Percentiles rank a stretch among this genome's conserved stretches.
Conservation (phyloP, 2,888 invertebrate genomes). For the Furcula furcula region DNA sequence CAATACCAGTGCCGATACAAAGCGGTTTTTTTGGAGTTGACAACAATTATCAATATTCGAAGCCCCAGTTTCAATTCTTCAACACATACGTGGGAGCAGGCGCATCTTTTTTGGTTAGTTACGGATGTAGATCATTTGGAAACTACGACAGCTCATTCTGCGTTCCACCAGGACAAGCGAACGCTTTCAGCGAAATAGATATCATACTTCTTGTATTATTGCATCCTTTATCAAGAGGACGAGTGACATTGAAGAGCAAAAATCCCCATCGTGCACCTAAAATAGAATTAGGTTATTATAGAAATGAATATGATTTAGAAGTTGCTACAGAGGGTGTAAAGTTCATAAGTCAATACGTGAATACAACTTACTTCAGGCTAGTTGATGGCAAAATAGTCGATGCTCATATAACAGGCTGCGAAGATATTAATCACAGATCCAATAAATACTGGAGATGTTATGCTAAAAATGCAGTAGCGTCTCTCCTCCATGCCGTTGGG, state of each 20-base stretch:
- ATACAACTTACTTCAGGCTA: conserved; percentile 51
- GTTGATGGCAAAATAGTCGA: conserved; percentile 42
- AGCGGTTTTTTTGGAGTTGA: conserved; percentile 49
- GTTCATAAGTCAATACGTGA: conserved; percentile 42
- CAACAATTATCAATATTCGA: conserved; percentile 15
- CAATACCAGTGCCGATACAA: conserved; percentile 52
- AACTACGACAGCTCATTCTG: conserved; percentile 45
- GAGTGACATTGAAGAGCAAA: conserved; percentile 48
- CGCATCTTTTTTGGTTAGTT: conserved; percentile 36
- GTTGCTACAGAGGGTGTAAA: conserved; percentile 47
- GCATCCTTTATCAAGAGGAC: conserved; percentile 60
- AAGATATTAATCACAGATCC: conserved; percentile 63
- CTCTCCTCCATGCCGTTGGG: conserved; percentile 83
- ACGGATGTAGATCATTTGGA: conserved; percentile 34
- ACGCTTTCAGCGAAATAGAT: conserved; percentile 48
- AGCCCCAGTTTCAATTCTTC: conserved; percentile 61
- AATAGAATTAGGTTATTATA: conserved; percentile 55
- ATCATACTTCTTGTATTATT: conserved; percentile 39
- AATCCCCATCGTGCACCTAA: conserved; percentile 56
- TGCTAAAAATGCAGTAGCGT: conserved; percentile 75
- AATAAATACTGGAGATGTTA: conserved; percentile 85
- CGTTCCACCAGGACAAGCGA: conserved; percentile 42
- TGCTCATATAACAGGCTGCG: conserved; percentile 75
- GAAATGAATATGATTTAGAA: conserved; percentile 45
- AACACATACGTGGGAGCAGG: conserved; percentile 55